Percentiles rank a stretch among this genome's conserved stretches.
Evolutionary conservation across 1,140 invertebrate genomes (phyloP).

Genomic region (Stenopsyche tienmushanensis): DNA sequence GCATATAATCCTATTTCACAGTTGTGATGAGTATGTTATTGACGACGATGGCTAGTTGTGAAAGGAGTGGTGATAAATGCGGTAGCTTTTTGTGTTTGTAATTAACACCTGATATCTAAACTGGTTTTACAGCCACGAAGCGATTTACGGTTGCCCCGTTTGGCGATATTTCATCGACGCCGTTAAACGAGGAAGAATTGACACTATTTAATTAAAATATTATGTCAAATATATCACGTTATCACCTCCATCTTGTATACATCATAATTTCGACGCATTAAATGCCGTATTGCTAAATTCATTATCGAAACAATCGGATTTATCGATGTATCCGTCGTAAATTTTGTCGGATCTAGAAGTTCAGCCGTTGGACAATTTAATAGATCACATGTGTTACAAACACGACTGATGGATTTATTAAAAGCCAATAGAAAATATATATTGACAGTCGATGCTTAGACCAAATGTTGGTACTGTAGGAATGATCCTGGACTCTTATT

Average conservation of each 20-base stretch:
- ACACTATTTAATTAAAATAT: not conserved
- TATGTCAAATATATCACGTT: not conserved
- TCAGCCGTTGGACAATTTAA: not conserved
- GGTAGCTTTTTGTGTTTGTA: not conserved
- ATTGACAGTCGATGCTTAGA: too few species aligned
- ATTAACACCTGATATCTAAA: not conserved
- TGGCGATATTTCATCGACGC: not conserved
- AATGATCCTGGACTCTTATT: too few species aligned
- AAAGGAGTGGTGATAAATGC: slow-evolving; percentile 1
- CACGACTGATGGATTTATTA: too few species aligned
- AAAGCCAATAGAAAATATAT: too few species aligned
- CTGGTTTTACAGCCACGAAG: not conserved
- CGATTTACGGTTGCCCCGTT: too few species aligned
- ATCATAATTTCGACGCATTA: not conserved
- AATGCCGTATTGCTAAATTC: not conserved
- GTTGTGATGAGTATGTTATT: not conserved
- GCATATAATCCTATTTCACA: not conserved
- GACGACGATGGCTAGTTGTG: not conserved
- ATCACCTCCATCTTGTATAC: not conserved
- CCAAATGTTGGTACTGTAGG: too few species aligned
- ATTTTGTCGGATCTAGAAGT: not conserved
- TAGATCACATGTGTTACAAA: too few species aligned
- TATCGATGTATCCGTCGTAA: not conserved
- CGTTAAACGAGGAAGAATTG: not conserved
- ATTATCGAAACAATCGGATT: not conserved